Base-by-base conservation (phyloP, 2,797 vertebrate species). In the Platyrinchus mystaceus region DNA sequence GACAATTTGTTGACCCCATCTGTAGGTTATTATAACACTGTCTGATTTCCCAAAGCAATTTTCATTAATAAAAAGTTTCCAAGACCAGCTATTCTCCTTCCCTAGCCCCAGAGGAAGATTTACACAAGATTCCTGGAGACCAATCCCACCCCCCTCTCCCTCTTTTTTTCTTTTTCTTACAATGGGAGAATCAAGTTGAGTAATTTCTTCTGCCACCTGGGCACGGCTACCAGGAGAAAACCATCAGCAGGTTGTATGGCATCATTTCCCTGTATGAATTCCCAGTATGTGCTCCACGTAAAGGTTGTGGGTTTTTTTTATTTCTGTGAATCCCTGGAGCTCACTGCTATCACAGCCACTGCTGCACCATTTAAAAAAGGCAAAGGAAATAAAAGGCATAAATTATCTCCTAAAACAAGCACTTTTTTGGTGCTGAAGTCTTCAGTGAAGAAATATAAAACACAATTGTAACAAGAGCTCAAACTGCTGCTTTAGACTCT, bases 401-500 rank as follows among this genome's bases (percentile, higher is more conserved):
- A 79, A 50, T 67, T 84, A 53, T 14, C 77, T 87, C 70, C 56
- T 94, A 90, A 95, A 95, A 90, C 89, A 93, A 88, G 85, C 49
- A 36, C 32, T 10, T 62, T 60, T 66, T 85, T n/a, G 55, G 59
- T 70, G 83, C 76, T 67, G 28, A 93, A 92, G 53, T 64, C 67
- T 90, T 91, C 0, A 2, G 67, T 27, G 87, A 84, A 82, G 80
- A 94, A 95, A 91, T 53, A 84, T 26, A 93, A 95, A 92, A 81
- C 67, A 79, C 70, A 58, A 93, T n/a, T 73, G 89, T 83, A 94
- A 86, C 55, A 74, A 80, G 70, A 94, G 85, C 80, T 89, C 83
- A 67, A 77, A 90, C 60, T 81, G 83, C 83, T 87, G 83, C 77
- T 95, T 95, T 84, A 93, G 87, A 94, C 77, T 81, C 83, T 96